Conservation (phyloP, 2,888 invertebrate species). For the Tetanocera ferruginea region DNA sequence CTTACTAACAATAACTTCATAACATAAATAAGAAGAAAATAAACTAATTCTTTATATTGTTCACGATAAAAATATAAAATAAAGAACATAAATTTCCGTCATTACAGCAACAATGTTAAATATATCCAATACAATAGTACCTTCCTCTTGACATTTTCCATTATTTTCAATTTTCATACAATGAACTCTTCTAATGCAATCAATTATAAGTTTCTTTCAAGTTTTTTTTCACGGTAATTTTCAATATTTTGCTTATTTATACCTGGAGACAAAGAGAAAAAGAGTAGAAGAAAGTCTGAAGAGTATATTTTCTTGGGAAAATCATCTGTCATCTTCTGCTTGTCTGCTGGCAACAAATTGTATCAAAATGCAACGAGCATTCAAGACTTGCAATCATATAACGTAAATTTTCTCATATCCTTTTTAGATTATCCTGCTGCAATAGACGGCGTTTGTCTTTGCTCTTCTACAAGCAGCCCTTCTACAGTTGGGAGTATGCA, state of each 20-base stretch:
- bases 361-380: conserved; percentile 3
- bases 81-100: too few species aligned
- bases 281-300: neutral
- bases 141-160: too few species aligned
- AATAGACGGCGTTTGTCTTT: neutral
- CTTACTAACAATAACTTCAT: too few species aligned
- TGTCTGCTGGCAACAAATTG: neutral
- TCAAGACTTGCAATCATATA: conserved; percentile 30
- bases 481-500: neutral
- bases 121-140: too few species aligned
- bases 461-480: neutral
- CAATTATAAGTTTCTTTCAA: neutral
- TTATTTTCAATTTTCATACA: too few species aligned
- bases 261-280: neutral
- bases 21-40: too few species aligned
- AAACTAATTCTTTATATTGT: too few species aligned
- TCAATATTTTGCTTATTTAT: neutral
- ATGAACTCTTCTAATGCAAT: too few species aligned
- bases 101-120: too few species aligned
- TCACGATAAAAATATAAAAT: too few species aligned
- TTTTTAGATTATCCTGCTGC: conserved; percentile 3
- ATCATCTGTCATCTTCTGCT: neutral
- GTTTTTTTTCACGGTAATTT: neutral
- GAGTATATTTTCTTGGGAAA: neutral
- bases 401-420: conserved; percentile 38